Conservation (phyloP, 2,888 invertebrate species). For the Eristalinus aeneus region DNA sequence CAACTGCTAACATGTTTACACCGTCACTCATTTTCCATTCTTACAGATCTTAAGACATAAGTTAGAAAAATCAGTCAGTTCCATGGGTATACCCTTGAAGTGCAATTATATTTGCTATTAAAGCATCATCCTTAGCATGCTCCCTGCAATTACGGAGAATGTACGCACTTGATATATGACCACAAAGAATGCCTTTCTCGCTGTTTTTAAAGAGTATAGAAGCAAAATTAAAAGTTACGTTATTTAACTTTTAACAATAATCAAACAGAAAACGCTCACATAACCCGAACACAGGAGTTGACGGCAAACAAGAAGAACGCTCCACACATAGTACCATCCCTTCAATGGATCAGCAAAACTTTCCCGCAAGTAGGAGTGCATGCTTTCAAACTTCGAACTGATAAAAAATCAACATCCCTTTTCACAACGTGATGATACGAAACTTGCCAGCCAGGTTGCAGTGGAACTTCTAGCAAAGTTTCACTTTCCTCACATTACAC, state of each 20-base stretch:
- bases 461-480: conserved; percentile 41
- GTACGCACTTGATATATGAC: not conserved
- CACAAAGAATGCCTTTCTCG: not conserved
- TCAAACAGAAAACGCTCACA: not conserved
- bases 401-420: conserved; percentile 1
- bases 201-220: not conserved
- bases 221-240: not conserved
- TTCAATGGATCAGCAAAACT: not conserved
- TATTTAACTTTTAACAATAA: not conserved
- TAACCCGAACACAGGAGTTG: not conserved
- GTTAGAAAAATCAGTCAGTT: too few species aligned
- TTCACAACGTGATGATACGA: not conserved
- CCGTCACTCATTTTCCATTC: too few species aligned
- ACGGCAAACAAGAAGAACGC: not conserved
- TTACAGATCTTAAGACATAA: too few species aligned
- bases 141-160: too few species aligned
- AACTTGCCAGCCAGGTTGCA: conserved; percentile 4
- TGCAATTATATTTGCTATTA: too few species aligned
- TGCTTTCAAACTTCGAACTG: not conserved
- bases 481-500: conserved; percentile 42
- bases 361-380: not conserved
- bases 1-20: too few species aligned
- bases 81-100: too few species aligned
- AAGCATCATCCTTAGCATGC: too few species aligned
- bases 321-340: not conserved